Evolutionary conservation across 2,888 invertebrate genomes (phyloP).

Genomic region (Zygogramma bicolorata): DNA sequence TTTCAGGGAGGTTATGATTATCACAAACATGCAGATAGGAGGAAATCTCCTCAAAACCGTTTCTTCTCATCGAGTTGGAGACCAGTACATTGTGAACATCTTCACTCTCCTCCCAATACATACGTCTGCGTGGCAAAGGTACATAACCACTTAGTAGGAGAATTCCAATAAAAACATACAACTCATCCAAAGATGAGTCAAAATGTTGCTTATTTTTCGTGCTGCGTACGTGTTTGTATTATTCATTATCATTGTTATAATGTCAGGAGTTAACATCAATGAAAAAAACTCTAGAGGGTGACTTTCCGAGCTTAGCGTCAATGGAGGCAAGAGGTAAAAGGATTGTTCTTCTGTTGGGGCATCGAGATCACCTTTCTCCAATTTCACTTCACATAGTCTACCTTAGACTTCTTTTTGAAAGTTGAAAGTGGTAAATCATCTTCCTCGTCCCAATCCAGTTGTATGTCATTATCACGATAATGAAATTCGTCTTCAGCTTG

Average conservation of each 20-base stretch:
- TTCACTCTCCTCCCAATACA: constrained; percentile 7
- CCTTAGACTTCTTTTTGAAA: constrained; percentile 6
- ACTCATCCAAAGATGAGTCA: neutral
- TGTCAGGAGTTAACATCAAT: constrained; percentile 3
- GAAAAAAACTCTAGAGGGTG: constrained; percentile 4
- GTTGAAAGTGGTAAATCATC: constrained; percentile 14
- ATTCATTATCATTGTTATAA: neutral
- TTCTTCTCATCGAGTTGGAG: constrained; percentile 9
- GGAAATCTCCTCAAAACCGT: constrained; percentile 13
- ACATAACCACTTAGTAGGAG: neutral
- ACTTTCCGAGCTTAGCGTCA: neutral
- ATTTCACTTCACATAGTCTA: neutral
- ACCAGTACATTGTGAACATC: constrained; percentile 18
- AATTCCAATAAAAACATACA: neutral
- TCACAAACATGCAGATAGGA: neutral
- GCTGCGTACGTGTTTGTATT: neutral
- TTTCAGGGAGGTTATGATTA: constrained; percentile 4
- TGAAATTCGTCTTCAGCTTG: constrained; percentile 20
- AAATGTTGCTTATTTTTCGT: neutral
- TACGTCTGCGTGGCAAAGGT: neutral
- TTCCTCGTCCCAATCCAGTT: constrained; percentile 6
- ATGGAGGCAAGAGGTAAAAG: neutral
- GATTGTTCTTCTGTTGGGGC: neutral
- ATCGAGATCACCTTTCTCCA: constrained; percentile 7
- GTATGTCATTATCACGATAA: constrained; percentile 4